phyloP scores from a whole-genome alignment of 2,113 vertebrate species.

The Porphyrio hochstetteri region DNA sequence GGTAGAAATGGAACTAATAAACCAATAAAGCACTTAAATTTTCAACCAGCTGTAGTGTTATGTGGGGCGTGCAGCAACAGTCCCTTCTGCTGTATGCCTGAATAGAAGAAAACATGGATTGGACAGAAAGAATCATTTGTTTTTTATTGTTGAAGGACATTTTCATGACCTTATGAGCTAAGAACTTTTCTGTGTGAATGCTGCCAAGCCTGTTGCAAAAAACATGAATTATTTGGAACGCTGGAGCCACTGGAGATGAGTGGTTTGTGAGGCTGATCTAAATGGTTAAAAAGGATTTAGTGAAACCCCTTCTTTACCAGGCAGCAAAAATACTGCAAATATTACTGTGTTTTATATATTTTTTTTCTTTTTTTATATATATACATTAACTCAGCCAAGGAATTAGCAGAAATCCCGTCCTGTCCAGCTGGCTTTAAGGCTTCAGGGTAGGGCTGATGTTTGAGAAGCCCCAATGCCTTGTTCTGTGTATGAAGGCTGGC shows the following conservation, averaged over 20 bases:
- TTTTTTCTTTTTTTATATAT: neutral
- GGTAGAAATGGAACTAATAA: slow-evolving; percentile 1
- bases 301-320: neutral
- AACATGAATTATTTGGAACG: slow-evolving; percentile 70
- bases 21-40: neutral
- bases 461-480: neutral
- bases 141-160: slow-evolving; percentile 74
- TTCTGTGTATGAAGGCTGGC: neutral
- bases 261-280: neutral
- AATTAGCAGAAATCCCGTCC: neutral
- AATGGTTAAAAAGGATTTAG: slow-evolving; percentile 30
- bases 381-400: neutral
- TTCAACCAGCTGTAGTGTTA: slow-evolving; percentile 10
- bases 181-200: slow-evolving; percentile 63
- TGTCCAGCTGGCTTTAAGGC: neutral
- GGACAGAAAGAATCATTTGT: slow-evolving; percentile 70
- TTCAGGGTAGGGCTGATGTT: neutral
- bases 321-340: neutral
- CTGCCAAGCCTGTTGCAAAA: slow-evolving; percentile 68
- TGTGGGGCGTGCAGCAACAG: neutral
- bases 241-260: slow-evolving; percentile 14
- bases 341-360: neutral
- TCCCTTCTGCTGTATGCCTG: slow-evolving; percentile 15
- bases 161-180: slow-evolving; percentile 73
- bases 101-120: slow-evolving; percentile 58